phyloP scores from a whole-genome alignment of 2,113 vertebrate species.

The Hippolais icterina region DNA sequence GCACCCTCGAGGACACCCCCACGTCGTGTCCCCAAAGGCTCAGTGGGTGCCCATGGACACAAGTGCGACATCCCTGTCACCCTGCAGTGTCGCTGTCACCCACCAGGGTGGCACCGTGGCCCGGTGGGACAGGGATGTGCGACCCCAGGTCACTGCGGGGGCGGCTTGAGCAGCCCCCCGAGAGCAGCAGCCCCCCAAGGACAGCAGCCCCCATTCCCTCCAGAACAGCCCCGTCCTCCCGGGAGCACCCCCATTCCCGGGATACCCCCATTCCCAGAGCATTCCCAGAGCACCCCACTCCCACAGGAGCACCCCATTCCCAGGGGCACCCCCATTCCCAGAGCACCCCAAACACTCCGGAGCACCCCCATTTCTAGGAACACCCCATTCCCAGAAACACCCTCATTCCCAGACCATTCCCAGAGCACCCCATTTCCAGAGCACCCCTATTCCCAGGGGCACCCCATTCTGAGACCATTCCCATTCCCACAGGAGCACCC shows the following conservation, averaged over 20 bases:
- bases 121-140: neutral
- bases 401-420: too few relatives aligned
- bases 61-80: neutral
- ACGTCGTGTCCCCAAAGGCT: rapidly evolving
- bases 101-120: neutral
- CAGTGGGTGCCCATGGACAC: rapidly evolving
- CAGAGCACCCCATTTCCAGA: too few relatives aligned
- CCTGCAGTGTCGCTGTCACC: rapidly evolving
- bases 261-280: too few relatives aligned
- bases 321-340: neutral
- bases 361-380: too few relatives aligned
- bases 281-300: too few relatives aligned
- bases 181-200: neutral
- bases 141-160: neutral
- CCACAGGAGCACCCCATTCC: too few relatives aligned
- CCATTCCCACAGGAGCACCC: neutral
- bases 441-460: neutral
- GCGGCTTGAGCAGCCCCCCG: neutral
- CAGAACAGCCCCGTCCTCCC: neutral
- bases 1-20: neutral
- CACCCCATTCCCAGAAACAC: neutral
- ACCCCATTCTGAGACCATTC: too few relatives aligned
- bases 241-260: neutral
- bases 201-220: neutral
- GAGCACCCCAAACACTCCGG: too few relatives aligned